phyloP scores from a whole-genome alignment of 1,140 invertebrate species.

The Drosophila truncata region DNA sequence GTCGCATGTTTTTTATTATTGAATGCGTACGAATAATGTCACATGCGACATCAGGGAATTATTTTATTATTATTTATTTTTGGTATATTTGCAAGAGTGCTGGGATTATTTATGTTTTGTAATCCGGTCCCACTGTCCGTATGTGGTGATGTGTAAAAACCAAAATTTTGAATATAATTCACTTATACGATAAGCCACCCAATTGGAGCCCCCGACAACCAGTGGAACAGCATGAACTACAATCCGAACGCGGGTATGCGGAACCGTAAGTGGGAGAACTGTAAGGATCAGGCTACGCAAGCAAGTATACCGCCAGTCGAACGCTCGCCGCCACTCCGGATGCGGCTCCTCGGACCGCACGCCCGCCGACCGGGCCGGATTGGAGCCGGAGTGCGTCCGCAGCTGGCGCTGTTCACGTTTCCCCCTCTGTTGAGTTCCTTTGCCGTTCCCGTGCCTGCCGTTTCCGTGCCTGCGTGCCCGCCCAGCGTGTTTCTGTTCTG shows the following conservation, averaged over 20 bases:
- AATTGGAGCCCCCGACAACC: constrained; percentile 1
- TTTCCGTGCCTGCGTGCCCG: not conserved
- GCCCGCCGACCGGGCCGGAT: constrained; percentile 20
- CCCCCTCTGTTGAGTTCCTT: constrained; percentile 21
- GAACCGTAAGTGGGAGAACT: constrained; percentile 86
- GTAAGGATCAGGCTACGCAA: constrained; percentile 78
- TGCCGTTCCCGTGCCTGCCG: constrained; percentile 11
- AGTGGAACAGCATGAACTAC: constrained; percentile 77
- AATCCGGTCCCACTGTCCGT: no score
- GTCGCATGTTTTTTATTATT: no score
- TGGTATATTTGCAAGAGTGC: no score
- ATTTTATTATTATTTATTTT: no score
- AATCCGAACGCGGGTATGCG: constrained; percentile 86
- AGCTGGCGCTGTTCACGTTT: constrained; percentile 28
- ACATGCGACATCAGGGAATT: no score
- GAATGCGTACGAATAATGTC: no score
- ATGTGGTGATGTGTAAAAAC: constrained; percentile 49
- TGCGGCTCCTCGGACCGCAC: not conserved
- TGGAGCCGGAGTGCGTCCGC: constrained; percentile 15
- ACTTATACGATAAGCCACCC: constrained; percentile 14
- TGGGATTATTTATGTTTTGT: no score
- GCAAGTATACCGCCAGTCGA: constrained; percentile 71
- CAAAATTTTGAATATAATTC: constrained; percentile 30
- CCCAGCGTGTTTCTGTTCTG: constrained; percentile 34
- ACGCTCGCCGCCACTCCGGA: constrained; percentile 22